Evolutionary conservation across 2,888 invertebrate genomes (phyloP).

Genomic region (Metacarcinus magister): DNA sequence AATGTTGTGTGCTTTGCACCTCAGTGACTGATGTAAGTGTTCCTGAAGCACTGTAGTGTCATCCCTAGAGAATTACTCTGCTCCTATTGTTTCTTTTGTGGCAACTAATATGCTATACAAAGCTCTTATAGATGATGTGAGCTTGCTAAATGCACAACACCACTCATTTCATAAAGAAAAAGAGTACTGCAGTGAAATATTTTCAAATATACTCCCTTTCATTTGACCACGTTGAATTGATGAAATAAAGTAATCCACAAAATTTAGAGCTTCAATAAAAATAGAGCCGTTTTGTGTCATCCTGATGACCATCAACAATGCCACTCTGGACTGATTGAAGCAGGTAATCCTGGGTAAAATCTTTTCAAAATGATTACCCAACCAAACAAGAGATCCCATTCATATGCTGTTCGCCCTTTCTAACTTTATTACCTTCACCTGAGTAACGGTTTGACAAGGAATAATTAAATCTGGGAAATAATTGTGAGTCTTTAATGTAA

Average conservation of each 20-base stretch:
- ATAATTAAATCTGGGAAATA: neutral
- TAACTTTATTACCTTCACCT: neutral
- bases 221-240: neutral
- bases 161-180: neutral
- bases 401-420: neutral
- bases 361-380: neutral
- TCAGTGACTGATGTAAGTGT: neutral
- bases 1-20: slow-evolving; percentile 22
- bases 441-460: neutral
- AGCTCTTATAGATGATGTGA: neutral
- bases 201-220: neutral
- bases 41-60: neutral
- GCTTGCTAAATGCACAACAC: neutral
- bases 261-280: neutral
- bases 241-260: neutral
- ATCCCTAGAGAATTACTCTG: neutral
- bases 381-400: neutral
- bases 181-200: neutral
- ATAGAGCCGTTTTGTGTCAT: neutral
- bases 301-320: neutral
- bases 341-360: neutral
- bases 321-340: neutral
- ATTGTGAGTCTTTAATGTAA: neutral
- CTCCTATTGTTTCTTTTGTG: neutral
- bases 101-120: neutral